phyloP scores from a whole-genome alignment of 2,797 vertebrate species.

The Myotis daubentonii region DNA sequence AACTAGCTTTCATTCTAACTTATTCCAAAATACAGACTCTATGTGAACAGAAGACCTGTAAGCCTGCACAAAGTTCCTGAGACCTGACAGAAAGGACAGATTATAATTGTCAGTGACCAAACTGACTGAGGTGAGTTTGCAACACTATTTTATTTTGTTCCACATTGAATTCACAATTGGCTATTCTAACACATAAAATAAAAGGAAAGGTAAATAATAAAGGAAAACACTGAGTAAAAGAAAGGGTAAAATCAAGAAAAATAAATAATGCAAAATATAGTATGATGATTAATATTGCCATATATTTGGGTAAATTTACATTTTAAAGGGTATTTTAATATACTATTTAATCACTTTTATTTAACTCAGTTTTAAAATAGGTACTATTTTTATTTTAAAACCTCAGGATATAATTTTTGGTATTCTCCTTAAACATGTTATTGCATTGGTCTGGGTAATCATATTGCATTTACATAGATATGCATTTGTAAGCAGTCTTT shows the following conservation, averaged over 20 bases:
- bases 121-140: not conserved
- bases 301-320: not conserved
- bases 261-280: not conserved
- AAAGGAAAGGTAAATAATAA: not conserved
- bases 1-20: not conserved
- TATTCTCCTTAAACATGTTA: not conserved
- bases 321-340: not conserved
- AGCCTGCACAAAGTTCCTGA: too few relatives aligned
- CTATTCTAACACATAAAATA: not conserved
- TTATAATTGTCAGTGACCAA: not conserved
- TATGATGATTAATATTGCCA: not conserved
- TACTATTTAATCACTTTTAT: not conserved
- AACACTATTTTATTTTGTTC: not conserved
- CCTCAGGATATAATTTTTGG: not conserved
- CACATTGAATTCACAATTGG: not conserved
- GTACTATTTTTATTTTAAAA: slow-evolving; percentile 30
- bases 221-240: not conserved
- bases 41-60: not conserved
- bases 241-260: not conserved
- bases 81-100: not conserved
- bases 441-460: not conserved
- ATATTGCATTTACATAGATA: slow-evolving; percentile 27
- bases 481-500: slow-evolving; percentile 19
- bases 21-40: not conserved
- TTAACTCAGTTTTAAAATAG: slow-evolving; percentile 10